These are phyloP conservation scores for Serinus canaria DNA, from an alignment of 2,113 vertebrate species.

Conservation along the genomic window DNA sequence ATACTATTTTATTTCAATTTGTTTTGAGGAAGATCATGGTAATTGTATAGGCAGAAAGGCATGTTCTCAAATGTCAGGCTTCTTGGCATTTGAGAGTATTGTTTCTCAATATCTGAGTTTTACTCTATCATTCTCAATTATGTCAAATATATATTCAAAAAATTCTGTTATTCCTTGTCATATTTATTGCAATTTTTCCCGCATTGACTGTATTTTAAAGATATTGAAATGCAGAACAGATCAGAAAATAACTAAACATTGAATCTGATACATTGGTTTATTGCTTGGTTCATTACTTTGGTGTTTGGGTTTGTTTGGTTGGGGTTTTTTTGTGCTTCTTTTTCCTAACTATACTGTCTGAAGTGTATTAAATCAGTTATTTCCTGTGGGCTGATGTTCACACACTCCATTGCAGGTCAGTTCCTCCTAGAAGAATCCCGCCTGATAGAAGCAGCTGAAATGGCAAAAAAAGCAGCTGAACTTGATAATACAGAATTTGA, in stretches of 20 bases:
- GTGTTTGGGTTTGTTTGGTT: not conserved
- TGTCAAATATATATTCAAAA: not conserved
- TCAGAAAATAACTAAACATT: not conserved
- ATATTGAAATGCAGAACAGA: not conserved
- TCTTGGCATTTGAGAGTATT: not conserved
- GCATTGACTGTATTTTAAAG: not conserved
- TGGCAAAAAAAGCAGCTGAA: conserved; percentile 95
- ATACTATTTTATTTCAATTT: not conserved
- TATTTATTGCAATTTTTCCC: not conserved
- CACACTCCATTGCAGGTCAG: conserved; percentile 80
- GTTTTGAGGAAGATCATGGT: not conserved
- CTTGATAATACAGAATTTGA: conserved; percentile 93
- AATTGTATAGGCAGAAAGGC: not conserved
- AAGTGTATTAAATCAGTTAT: not conserved
- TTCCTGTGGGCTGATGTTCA: not conserved
- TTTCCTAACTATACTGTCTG: not conserved
- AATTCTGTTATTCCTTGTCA: not conserved
- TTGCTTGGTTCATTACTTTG: not conserved
- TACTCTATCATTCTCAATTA: not conserved
- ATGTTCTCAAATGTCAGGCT: not conserved
- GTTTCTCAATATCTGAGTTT: not conserved
- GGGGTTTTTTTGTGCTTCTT: not conserved
- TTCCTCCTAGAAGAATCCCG: conserved; percentile 96
- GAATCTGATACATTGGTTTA: not conserved
- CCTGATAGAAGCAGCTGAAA: conserved; percentile 92